Percentiles rank a stretch among this genome's conserved stretches.
Conservation (phyloP, 2,797 vertebrate species). For the Choloepus didactylus region DNA sequence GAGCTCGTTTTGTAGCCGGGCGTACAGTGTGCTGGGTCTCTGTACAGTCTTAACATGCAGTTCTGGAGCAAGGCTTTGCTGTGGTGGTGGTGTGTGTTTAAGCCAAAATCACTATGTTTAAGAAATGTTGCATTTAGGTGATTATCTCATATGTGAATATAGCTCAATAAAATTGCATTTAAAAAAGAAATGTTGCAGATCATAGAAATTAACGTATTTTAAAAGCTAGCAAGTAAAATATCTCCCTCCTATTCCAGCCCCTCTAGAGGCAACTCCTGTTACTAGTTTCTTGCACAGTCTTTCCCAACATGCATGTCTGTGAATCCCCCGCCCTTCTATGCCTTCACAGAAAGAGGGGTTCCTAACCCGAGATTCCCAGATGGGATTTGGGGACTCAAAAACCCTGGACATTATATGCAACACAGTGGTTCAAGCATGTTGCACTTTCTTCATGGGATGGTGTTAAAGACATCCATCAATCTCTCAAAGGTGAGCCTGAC, state of each 20-base stretch:
- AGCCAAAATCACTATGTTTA: constrained; percentile 36
- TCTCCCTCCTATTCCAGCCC: not conserved
- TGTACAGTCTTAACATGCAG: not conserved
- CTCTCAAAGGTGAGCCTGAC: constrained; percentile 1
- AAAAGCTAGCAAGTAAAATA: not conserved
- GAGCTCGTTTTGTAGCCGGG: too few species aligned
- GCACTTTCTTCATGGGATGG: not conserved
- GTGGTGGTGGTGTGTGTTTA: not conserved
- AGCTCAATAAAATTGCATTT: too few species aligned
- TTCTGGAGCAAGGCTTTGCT: not conserved
- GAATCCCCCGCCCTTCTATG: not conserved
- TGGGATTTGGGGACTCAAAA: not conserved
- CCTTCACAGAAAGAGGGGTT: not conserved
- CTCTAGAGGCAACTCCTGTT: not conserved
- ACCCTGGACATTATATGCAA: not conserved
- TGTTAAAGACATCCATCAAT: not conserved
- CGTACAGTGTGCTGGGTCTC: too few species aligned
- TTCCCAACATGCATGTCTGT: not conserved
- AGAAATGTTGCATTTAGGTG: not conserved
- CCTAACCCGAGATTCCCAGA: not conserved
- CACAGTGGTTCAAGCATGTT: not conserved
- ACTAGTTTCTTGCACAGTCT: not conserved
- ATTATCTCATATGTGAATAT: too few species aligned
- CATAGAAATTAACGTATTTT: not conserved
- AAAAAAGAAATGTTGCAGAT: too few species aligned